Percentiles rank a stretch among this genome's conserved stretches.
Evolutionary conservation across 2,888 invertebrate genomes (phyloP).

Genomic region (Phyto melanocephala): DNA sequence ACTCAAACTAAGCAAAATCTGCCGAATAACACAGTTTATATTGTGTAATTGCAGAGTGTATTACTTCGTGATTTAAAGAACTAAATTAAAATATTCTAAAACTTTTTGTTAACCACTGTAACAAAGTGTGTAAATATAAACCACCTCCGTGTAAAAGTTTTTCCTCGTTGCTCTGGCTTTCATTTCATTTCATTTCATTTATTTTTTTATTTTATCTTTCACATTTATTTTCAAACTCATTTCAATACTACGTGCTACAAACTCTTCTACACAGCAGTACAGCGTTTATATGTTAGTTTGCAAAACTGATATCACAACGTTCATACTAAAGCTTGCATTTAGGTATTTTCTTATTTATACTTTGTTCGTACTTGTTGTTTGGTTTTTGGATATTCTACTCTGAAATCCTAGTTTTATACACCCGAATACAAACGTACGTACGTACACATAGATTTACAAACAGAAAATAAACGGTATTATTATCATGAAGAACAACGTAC

Average conservation of each 20-base stretch:
- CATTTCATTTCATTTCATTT: too few species aligned
- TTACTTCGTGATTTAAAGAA: conserved; percentile 46
- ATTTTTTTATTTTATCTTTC: too few species aligned
- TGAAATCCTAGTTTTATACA: conserved; percentile 49
- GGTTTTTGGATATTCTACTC: conserved; percentile 50
- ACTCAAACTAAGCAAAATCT: too few species aligned
- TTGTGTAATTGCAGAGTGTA: conserved; percentile 55
- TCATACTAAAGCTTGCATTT: not conserved
- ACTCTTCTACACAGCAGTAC: not conserved
- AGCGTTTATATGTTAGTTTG: not conserved
- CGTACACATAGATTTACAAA: not conserved
- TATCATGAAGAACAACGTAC: conserved; percentile 24
- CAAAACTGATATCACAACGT: not conserved
- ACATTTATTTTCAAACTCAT: too few species aligned
- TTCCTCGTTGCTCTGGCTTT: too few species aligned
- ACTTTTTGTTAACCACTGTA: too few species aligned
- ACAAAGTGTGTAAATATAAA: too few species aligned
- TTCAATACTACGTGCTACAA: too few species aligned
- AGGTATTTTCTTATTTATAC: not conserved
- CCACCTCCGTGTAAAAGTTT: too few species aligned
- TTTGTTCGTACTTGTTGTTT: conserved; percentile 50
- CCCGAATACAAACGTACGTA: not conserved
- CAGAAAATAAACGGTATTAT: conserved; percentile 38
- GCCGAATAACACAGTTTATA: too few species aligned
- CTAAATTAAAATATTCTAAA: conserved; percentile 21